phyloP scores from a whole-genome alignment of 1,140 invertebrate species.

The Cepaea nemoralis region DNA sequence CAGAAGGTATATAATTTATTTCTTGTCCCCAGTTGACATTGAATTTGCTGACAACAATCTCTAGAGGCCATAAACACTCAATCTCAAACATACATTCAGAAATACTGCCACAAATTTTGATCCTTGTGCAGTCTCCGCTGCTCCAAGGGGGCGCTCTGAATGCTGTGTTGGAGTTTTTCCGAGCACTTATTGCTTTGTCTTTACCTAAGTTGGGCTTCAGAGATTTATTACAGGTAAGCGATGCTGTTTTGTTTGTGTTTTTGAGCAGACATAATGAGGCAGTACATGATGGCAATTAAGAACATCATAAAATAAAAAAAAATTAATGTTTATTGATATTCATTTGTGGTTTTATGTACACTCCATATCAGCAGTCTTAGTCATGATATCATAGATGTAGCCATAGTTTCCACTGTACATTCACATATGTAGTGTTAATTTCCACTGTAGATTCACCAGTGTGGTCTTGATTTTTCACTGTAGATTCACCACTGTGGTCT shows the following conservation, averaged over 20 bases:
- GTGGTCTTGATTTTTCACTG: no score
- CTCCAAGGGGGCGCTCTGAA: slow-evolving; percentile 88
- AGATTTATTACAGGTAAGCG: slow-evolving; percentile 77
- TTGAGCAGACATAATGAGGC: not conserved
- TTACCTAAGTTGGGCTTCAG: slow-evolving; percentile 85
- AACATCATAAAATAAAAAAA: not conserved
- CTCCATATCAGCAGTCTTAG: no score
- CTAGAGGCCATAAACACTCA: slow-evolving; percentile 71
- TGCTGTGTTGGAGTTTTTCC: slow-evolving; percentile 91
- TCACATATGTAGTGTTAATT: no score
- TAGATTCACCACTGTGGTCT: no score
- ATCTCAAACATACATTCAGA: slow-evolving; percentile 70
- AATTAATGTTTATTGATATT: no score
- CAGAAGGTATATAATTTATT: no score
- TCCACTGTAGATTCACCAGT: no score
- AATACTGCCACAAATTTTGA: slow-evolving; percentile 85
- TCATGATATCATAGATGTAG: no score
- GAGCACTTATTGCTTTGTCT: slow-evolving; percentile 86
- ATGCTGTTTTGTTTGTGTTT: not conserved
- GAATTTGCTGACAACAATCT: slow-evolving; percentile 73
- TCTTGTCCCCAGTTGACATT: slow-evolving; percentile 74
- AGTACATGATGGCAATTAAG: not conserved
- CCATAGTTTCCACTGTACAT: no score
- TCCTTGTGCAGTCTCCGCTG: slow-evolving; percentile 90
- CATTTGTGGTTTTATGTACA: no score